phyloP scores from a whole-genome alignment of 2,888 invertebrate species.

The Ferdinandea cuprea region DNA sequence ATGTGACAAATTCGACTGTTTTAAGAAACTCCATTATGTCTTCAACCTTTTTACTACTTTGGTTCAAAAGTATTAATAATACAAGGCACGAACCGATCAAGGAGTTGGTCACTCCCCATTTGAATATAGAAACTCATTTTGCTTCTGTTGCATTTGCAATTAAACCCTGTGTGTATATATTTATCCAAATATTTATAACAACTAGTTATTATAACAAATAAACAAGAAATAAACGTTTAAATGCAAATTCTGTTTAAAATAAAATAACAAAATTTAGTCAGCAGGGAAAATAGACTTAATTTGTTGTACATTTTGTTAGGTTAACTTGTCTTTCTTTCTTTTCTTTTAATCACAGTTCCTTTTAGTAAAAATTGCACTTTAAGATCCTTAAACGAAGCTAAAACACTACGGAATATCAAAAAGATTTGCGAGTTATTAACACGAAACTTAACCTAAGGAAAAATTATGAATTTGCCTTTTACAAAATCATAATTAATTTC shows the following conservation, averaged over 20 bases:
- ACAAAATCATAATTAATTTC: conserved; percentile 15
- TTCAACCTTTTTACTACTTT: no score
- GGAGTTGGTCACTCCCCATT: no score
- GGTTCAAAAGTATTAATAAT: no score
- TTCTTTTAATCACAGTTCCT: conserved; percentile 66
- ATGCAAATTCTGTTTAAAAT: conserved; percentile 60
- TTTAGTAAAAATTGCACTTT: conserved; percentile 72
- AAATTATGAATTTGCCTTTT: conserved; percentile 4
- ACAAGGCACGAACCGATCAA: no score
- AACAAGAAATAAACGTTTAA: conserved; percentile 37
- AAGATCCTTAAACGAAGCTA: conserved; percentile 56
- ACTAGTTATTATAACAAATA: conserved; percentile 52
- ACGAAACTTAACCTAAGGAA: conserved; percentile 43
- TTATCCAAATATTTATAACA: conserved; percentile 65
- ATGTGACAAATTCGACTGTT: no score
- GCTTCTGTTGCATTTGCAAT: neutral
- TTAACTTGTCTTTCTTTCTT: conserved; percentile 1
- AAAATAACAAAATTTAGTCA: conserved; percentile 44
- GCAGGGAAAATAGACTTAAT: conserved; percentile 36
- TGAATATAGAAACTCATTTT: neutral
- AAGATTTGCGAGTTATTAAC: conserved; percentile 60
- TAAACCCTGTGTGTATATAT: conserved; percentile 41
- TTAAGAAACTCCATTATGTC: no score
- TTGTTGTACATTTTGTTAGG: neutral
- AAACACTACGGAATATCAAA: conserved; percentile 68